Conservation (phyloP, 2,113 vertebrate species). For the Poeciliopsis prolifica region DNA sequence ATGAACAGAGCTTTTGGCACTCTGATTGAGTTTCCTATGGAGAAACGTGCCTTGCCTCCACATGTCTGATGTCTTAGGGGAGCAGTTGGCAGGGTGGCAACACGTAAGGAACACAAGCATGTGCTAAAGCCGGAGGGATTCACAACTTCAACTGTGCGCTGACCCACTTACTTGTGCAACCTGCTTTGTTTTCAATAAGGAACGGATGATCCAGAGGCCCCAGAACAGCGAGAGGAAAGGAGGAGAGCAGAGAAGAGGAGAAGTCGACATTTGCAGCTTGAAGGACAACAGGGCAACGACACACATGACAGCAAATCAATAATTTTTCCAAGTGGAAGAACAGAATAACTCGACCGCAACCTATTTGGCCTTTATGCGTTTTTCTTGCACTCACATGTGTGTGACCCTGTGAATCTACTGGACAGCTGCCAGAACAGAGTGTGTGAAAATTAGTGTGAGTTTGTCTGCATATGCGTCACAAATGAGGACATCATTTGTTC, state of each 20-base stretch:
- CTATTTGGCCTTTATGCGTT: no score
- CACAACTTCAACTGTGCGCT: constrained; percentile 48
- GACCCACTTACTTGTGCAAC: constrained; percentile 68
- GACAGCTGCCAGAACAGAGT: no score
- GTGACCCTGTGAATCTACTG: no score
- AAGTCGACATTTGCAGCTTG: no score
- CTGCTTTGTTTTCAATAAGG: constrained; percentile 41
- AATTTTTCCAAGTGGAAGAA: no score
- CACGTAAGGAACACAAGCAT: constrained; percentile 8
- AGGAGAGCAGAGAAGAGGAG: not conserved
- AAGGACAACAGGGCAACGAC: no score
- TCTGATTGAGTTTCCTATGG: constrained; percentile 20
- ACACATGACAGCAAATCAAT: no score
- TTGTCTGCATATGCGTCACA: no score
- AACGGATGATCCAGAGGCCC: constrained; percentile 33
- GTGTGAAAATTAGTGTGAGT: no score
- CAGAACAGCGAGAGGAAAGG: not conserved
- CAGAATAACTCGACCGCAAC: no score
- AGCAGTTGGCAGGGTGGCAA: constrained; percentile 22
- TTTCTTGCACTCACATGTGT: no score
- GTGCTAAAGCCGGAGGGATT: constrained; percentile 45
- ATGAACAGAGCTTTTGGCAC: constrained; percentile 25
- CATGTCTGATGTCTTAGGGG: constrained; percentile 37
- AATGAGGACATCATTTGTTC: no score
- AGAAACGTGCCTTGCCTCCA: constrained; percentile 44